Evolutionary conservation across 2,113 vertebrate genomes (phyloP).

Genomic region (Solea senegalensis): DNA sequence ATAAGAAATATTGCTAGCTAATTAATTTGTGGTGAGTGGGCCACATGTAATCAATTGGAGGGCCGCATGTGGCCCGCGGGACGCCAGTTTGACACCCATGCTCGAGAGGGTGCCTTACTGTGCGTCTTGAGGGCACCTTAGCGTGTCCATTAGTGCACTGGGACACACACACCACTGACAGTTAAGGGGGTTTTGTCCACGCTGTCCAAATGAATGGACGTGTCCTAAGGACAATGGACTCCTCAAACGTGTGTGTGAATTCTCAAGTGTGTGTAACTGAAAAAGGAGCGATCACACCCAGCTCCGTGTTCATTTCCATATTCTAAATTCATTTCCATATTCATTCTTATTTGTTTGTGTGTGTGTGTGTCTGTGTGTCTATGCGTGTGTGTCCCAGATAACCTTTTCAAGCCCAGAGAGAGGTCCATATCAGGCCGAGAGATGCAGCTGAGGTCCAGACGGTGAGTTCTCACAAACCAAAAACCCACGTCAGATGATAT

Average conservation of each 20-base stretch:
- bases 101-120: no score
- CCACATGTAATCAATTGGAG: no score
- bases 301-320: conserved; percentile 56
- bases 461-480: conserved; percentile 80
- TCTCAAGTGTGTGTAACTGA: not conserved
- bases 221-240: no score
- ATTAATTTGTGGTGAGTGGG: no score
- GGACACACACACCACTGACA: no score
- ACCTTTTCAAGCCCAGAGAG: conserved; percentile 95
- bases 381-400: conserved; percentile 82
- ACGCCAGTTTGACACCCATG: no score
- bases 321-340: conserved; percentile 60
- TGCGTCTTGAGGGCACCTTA: no score
- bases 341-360: conserved; percentile 58
- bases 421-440: conserved; percentile 93
- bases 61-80: no score
- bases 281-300: conserved; percentile 38
- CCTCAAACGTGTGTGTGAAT: not conserved
- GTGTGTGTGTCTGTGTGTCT: conserved; percentile 14
- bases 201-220: no score
- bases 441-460: conserved; percentile 95
- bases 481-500: conserved; percentile 15
- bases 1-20: no score
- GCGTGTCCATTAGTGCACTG: no score
- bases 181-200: no score